Evolutionary conservation across 2,113 vertebrate species (phyloP), one percentile per base, ranked within the genome.

Genomic region (Labrus mixtus): DNA sequence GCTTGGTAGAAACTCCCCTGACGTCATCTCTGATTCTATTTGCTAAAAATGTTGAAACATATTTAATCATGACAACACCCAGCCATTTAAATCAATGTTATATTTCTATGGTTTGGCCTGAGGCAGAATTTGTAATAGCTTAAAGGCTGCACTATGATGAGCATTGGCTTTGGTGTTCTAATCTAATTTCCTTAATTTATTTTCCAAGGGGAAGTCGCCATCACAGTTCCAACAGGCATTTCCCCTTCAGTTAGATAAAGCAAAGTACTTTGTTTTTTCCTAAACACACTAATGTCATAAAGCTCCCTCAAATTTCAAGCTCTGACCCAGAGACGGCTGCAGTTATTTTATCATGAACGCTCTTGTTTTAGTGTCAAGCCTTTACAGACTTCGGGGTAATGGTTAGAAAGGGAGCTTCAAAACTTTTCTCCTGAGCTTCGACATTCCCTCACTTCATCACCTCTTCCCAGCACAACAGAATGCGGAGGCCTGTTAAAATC

Each of bases 111-210:
- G 33, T 45, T 60, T 68, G 58, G 78, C 69, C 68, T 33, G 48
- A 58, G 73, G 72, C 82, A 33, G 59, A 55, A 66, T 82, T 54
- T 78, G 66, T 87, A 84, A 86, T 84, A 87, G 53, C 83, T 89
- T 74, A 87, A 88, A 84, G 73, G 54, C 71, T 79, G 53, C 59
- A 70, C 63, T 37, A 61, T 59, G 73, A 79, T 78, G 79, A 65
- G 36, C 37, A 65, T 43, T 65, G 65, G 23, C 73, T 83, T 90
- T 83, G 73, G 81, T 84, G 73, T 86, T 81, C 53, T 83, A 88
- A 91, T 90, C 81, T 74, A 84, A 90, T 90, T 79, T 59, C 20
- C n/a, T 41, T 85, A 76, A 90, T 87, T 71, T 43, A 76, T 91
- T 90, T 87, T 83, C 53, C 19, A 53, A 71, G 41, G 54, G n/a